These are phyloP conservation scores for Rynchops niger DNA, from an alignment of 2,113 vertebrate genomes.

Conservation along the genomic window DNA sequence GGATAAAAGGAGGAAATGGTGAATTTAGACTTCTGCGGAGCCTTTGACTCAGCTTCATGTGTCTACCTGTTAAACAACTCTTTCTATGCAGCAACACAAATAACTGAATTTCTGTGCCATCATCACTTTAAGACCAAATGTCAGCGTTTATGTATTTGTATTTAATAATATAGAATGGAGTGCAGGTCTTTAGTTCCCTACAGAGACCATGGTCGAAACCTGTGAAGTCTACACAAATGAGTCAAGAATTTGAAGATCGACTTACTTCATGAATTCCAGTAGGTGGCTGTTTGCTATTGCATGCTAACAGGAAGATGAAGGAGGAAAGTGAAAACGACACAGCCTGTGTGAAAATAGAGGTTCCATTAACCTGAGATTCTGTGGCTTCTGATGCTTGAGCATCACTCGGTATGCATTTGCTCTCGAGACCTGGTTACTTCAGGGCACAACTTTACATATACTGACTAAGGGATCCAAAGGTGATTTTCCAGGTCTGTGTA, in stretches of 20 bases:
- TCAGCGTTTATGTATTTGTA: conserved; percentile 36
- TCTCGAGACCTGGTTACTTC: background rate
- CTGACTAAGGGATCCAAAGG: background rate
- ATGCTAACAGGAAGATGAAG: conserved; percentile 56
- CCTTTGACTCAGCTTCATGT: background rate
- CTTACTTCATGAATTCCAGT: conserved; percentile 21
- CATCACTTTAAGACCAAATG: conserved; percentile 21
- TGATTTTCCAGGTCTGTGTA: background rate
- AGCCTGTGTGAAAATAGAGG: background rate
- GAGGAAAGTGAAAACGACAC: background rate
- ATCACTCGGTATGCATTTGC: background rate
- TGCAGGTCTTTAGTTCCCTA: conserved; percentile 44
- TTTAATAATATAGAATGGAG: conserved; percentile 46
- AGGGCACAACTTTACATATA: background rate
- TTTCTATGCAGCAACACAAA: background rate
- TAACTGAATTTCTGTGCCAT: background rate
- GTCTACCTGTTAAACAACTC: background rate
- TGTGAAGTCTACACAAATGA: conserved; percentile 35
- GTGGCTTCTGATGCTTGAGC: background rate
- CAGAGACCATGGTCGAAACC: conserved; percentile 34
- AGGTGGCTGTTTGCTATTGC: conserved; percentile 19
- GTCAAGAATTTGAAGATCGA: conserved; percentile 44
- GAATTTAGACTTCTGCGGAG: background rate
- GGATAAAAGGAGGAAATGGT: background rate
- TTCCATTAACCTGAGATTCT: conserved; percentile 42